Evolutionary conservation across 2,888 invertebrate species (phyloP), one percentile per base, ranked within the genome.

Genomic region (Chironomus riparius): DNA sequence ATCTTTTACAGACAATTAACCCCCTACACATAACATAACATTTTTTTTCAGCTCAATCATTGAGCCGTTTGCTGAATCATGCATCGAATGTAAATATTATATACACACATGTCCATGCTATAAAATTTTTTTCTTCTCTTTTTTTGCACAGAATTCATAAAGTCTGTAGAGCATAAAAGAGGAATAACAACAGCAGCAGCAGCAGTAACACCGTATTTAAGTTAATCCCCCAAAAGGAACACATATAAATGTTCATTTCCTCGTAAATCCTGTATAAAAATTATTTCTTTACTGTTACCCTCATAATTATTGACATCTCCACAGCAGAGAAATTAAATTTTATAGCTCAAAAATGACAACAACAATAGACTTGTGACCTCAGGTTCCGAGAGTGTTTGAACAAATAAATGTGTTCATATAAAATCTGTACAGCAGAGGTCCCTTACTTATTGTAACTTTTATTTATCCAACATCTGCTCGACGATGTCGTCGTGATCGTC

Each of bases 1-100:
- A 62, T 72, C 72, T 61, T 72, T 72, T 28, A 72, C 72, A 72
- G 72, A 50, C 72, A 72, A 72, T 72, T 72, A 72, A 61, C 72
- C 72, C 72, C 72, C 61, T 62, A 72, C 61, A 61, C 61, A 22
- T 70, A 18, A 24, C 12, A 24, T 10, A 24, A 21, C 62, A 62
- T 10, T 62, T 62, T 22, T 15, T 56, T 72, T 61, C 47, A 21
- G 28, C 61, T 72, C 61, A 72, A 72, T 72, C 62, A 72, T 38
- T 72, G 38, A 72, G 50, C 61, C 72, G 72, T 72, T 61, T 62
- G 72, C 72, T 62, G 72, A 62, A 62, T 62, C 72, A 72, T 72
- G 72, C 72, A 18, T 62, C 3, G 61, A 61, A 72, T 65, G 21
- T 24, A 24, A 65, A 65, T 24, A 65, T 24, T 15, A 62, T n/a